Evolutionary conservation across 2,113 vertebrate species (phyloP), one percentile per base, ranked within the genome.

Genomic region (Macquaria ambigua): DNA sequence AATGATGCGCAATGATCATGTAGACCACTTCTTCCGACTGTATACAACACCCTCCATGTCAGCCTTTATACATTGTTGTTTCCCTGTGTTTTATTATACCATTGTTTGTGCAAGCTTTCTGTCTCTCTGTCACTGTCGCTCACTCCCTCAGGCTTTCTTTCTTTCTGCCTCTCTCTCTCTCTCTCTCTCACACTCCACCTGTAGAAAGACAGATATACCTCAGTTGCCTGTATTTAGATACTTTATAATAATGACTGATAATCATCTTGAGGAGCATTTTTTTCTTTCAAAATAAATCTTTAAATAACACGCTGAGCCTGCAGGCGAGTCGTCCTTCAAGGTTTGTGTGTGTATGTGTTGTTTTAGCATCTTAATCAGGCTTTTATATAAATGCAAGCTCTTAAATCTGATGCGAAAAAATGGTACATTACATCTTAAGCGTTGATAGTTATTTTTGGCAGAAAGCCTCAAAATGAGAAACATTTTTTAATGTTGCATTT

Each of bases 151-250:
- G 61, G 66, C 59, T 82, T 67, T 89, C 63, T 77, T 20, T 80
- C 43, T 77, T 7, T 61, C 31, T 69, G 46, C 62, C 39, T 23
- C 34, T 58, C 37, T 61, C 53, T 58, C 37, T 66, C 55, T 20
- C 55, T 63, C 73, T 68, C 50, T 63, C 59, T 64, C 63, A 87
- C 75, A 78, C 70, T 87, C 85, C 84, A 90, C 75, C 87, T 90
- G 87, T 94, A 93, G 84, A 92, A 90, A 87, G 85, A 94, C 89
- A 84, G 75, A 95, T 94, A 95, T 95, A 96, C 96, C 95, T 96
- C 95, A 96, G 92, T 94, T 95, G 94, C 94, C 95, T 96, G 94
- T 94, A 95, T 94, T 95, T 94, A 90, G 89, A 94, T 94, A 95
- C 93, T 95, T 96, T 96, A 89, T 96, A 93, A 94, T 79, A 90